phyloP scores from a whole-genome alignment of 2,797 vertebrate genomes.

The Morelia viridis region DNA sequence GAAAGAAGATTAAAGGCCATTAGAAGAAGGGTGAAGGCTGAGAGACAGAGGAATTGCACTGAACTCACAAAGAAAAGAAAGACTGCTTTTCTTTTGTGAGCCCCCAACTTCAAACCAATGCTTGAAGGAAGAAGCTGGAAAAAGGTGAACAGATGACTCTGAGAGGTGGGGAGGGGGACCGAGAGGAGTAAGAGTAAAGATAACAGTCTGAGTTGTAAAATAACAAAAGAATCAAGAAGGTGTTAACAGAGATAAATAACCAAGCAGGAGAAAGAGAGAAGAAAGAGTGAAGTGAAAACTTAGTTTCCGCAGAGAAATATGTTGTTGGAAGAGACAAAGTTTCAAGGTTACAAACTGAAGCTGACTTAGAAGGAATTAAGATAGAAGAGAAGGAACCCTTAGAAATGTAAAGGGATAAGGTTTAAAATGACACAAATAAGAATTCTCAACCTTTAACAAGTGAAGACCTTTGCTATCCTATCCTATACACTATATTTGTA shows the following conservation, averaged over 20 bases:
- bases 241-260: not conserved
- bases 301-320: too few species aligned
- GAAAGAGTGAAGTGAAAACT: too few species aligned
- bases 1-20: not conserved
- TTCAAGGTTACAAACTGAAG: not conserved
- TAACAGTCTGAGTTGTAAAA: too few species aligned
- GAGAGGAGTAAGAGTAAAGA: too few species aligned
- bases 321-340: not conserved
- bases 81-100: not conserved
- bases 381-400: not conserved
- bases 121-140: not conserved
- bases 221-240: not conserved
- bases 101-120: not conserved
- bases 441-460: not conserved
- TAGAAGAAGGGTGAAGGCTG: not conserved
- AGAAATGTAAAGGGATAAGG: not conserved
- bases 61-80: not conserved
- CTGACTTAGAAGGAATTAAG: not conserved
- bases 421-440: not conserved
- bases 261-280: too few species aligned
- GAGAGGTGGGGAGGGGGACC: too few species aligned
- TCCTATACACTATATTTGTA: not conserved
- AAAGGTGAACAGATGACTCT: not conserved
- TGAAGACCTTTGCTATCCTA: not conserved
- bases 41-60: not conserved